These are phyloP conservation scores for Esox niger DNA, from an alignment of 2,113 vertebrate genomes.

Conservation along the genomic window DNA sequence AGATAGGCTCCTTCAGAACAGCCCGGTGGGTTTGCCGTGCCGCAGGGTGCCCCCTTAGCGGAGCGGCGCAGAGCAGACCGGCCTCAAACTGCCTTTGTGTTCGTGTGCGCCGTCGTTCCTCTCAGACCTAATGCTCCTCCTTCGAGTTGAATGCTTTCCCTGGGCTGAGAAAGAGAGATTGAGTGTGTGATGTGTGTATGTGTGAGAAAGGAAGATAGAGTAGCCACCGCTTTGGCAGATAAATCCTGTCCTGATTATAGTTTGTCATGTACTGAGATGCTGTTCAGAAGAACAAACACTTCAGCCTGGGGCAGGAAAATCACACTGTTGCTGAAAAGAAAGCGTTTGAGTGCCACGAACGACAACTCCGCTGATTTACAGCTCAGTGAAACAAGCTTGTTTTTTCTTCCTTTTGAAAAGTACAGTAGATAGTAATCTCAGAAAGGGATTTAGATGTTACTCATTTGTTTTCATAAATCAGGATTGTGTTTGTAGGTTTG, in stretches of 20 bases:
- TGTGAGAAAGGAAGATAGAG: constrained; percentile 8
- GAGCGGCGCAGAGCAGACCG: not conserved
- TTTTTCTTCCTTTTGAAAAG: no score
- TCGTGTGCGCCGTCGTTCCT: not conserved
- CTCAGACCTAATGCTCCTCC: constrained; percentile 3
- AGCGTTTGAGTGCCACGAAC: not conserved
- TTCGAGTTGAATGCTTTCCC: not conserved
- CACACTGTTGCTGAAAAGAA: constrained; percentile 21
- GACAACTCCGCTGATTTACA: no score
- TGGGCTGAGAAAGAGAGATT: not conserved
- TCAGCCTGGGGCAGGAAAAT: constrained; percentile 36
- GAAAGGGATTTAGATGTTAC: no score
- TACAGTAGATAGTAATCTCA: no score
- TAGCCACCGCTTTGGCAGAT: not conserved
- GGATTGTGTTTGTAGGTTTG: no score
- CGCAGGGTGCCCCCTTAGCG: constrained; percentile 2
- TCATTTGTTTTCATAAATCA: no score
- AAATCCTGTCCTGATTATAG: constrained; percentile 36
- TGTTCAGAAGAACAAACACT: constrained; percentile 25
- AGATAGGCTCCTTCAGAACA: not conserved
- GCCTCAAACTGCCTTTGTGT: not conserved
- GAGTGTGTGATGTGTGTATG: constrained; percentile 12
- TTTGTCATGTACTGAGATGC: constrained; percentile 36
- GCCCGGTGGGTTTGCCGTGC: not conserved
- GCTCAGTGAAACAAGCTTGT: no score